Conservation (phyloP, 2,888 invertebrate species). For the Periphyllus acericola region DNA sequence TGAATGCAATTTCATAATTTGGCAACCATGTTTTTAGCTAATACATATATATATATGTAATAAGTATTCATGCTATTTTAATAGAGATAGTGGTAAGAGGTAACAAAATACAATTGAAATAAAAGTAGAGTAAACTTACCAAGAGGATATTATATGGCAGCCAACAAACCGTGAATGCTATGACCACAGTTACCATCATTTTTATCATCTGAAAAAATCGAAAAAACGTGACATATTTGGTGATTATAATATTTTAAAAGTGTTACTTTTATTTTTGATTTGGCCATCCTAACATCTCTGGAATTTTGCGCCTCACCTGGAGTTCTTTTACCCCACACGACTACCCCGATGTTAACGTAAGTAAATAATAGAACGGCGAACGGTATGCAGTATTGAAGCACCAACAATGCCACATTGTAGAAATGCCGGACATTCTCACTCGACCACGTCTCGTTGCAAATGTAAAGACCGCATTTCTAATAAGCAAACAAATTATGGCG, state of each 20-base stretch:
- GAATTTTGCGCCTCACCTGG: slow-evolving; percentile 89
- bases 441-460: slow-evolving; percentile 80
- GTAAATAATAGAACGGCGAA: slow-evolving; percentile 83
- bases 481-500: not conserved
- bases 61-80: not conserved
- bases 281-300: slow-evolving; percentile 83
- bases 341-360: slow-evolving; percentile 85
- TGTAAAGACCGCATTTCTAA: slow-evolving; percentile 71
- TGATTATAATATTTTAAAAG: not conserved
- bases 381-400: slow-evolving; percentile 86
- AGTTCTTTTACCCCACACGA: slow-evolving; percentile 87
- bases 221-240: not conserved
- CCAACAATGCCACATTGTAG: slow-evolving; percentile 81
- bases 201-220: slow-evolving; percentile 70
- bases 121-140: slow-evolving; percentile 18
- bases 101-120: not conserved
- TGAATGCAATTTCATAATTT: not conserved
- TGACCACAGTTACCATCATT: slow-evolving; percentile 72
- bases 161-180: slow-evolving; percentile 72
- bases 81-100: not conserved
- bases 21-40: not conserved
- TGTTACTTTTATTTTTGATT: slow-evolving; percentile 86
- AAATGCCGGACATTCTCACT: slow-evolving; percentile 74
- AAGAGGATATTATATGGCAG: slow-evolving; percentile 68
- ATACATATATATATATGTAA: not conserved